Base-by-base conservation (phyloP, 2,888 invertebrate species). In the Nysson spinosus region DNA sequence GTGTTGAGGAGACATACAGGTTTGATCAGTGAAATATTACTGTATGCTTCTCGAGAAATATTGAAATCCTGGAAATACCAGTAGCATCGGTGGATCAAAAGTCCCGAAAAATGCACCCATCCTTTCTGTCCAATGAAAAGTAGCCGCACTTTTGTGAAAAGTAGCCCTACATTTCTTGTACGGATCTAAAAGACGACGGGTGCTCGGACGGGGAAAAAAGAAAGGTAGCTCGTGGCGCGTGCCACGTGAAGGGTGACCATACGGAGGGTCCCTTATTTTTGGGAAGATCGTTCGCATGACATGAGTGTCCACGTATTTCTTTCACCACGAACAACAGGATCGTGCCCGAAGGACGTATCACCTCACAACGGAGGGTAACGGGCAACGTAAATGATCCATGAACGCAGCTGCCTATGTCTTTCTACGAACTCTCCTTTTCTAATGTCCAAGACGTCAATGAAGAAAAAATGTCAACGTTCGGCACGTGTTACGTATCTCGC, bases 381-480 rank as follows among this genome's bases (percentile, higher is more conserved):
- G 63, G 54, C 69, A 52, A 47, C 54, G 67, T 75, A 80, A 81
- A 80, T 78, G 77, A 75, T 60, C 72, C 75, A 68, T 79, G 69
- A 77, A 75, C 62, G 49, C 81, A 80, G 81, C 78, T 81, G 79
- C 75, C 37, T 65, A 47, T 66, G 63, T 66, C 49, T 55, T 66
- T 62, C 55, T 22, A 40, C 35, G 51, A 62, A 55, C 34, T 57
- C 46, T 61, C 51, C 37, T 51, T 22, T 20, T 22, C 39, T 6
- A 17, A 54, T 14, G 9, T 7, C 12, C 14, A 11, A 47, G 30
- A 28, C 28, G 24, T 19, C 40, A 7, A 5, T 32, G 4, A n/a
- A 1, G 3, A 19, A 16, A 12, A 1, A 9, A n/a, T n/a, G n/a
- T 4, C n/a, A 19, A 24, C 5, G 1, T 24, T 24, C 9, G 24